Conservation (phyloP, 2,797 vertebrate species). For the Clarias pachynema region DNA sequence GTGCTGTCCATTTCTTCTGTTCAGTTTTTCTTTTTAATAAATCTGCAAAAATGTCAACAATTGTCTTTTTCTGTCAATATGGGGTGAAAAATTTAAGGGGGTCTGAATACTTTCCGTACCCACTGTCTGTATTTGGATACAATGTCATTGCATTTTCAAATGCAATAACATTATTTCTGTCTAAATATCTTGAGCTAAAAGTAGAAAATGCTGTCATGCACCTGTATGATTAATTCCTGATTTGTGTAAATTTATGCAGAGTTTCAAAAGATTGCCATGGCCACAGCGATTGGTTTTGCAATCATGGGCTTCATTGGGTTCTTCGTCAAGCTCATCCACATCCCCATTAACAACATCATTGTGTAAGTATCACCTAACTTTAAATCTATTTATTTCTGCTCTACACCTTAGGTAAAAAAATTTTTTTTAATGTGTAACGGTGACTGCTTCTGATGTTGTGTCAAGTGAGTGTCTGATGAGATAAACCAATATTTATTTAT, state of each 20-base stretch:
- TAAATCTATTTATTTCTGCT: not conserved
- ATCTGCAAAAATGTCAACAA: too few species aligned
- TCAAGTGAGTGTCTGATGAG: constrained; percentile 4
- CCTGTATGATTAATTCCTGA: not conserved
- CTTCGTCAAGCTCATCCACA: constrained; percentile 97
- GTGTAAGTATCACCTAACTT: constrained; percentile 83
- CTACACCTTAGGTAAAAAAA: too few species aligned
- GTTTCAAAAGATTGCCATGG: constrained; percentile 99
- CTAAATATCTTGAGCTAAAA: not conserved
- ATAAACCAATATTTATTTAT: not conserved
- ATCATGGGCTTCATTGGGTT: constrained; percentile 99
- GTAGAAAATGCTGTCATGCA: not conserved
- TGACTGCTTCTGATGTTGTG: not conserved
- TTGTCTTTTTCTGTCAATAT: too few species aligned
- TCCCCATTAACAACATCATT: constrained; percentile 99
- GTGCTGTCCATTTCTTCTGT: too few species aligned
- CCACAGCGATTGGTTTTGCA: constrained; percentile 97
- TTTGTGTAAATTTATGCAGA: constrained; percentile 69
- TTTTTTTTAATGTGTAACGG: too few species aligned
- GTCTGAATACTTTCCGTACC: too few species aligned
- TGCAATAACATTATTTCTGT: not conserved
- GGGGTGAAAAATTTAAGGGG: too few species aligned
- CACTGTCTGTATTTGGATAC: too few species aligned
- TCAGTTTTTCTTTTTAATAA: too few species aligned
- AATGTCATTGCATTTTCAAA: not conserved